Percentiles rank a stretch among this genome's conserved stretches.
phyloP scores from a whole-genome alignment of 2,113 vertebrate genomes.

The Sardina pilchardus region DNA sequence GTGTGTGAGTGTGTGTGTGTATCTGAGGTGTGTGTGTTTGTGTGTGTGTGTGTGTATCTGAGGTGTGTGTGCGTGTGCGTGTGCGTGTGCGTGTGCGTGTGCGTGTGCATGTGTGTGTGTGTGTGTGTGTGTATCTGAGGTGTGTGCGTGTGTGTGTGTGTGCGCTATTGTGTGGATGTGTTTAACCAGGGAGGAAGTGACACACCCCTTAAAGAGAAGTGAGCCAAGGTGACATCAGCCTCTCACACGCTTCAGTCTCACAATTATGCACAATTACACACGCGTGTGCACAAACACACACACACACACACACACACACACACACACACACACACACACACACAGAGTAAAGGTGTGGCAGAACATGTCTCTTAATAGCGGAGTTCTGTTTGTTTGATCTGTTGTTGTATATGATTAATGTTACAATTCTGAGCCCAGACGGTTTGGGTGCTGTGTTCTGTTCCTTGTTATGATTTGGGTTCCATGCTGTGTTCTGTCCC shows the following conservation, averaged over 20 bases:
- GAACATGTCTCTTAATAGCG: too few relatives aligned
- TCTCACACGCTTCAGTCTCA: not conserved
- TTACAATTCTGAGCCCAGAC: too few relatives aligned
- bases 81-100: not conserved
- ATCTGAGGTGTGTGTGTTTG: not conserved
- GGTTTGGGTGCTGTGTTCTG: too few relatives aligned
- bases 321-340: not conserved
- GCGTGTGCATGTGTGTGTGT: not conserved
- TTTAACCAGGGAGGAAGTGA: not conserved
- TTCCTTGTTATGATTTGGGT: too few relatives aligned
- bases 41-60: not conserved
- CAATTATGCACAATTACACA: not conserved
- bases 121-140: not conserved
- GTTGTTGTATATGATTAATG: too few relatives aligned
- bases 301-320: not conserved
- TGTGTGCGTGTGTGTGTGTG: not conserved
- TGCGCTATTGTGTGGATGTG: not conserved
- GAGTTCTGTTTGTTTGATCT: too few relatives aligned
- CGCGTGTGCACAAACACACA: not conserved
- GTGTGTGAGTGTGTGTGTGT: not conserved
- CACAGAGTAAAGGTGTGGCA: too few relatives aligned
- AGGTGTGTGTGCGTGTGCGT: not conserved
- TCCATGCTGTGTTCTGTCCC: too few relatives aligned
- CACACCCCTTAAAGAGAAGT: constrained; percentile 1
- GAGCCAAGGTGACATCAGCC: not conserved